Conservation (phyloP, 2,888 invertebrate genomes). For the Epirrhoe tristata region DNA sequence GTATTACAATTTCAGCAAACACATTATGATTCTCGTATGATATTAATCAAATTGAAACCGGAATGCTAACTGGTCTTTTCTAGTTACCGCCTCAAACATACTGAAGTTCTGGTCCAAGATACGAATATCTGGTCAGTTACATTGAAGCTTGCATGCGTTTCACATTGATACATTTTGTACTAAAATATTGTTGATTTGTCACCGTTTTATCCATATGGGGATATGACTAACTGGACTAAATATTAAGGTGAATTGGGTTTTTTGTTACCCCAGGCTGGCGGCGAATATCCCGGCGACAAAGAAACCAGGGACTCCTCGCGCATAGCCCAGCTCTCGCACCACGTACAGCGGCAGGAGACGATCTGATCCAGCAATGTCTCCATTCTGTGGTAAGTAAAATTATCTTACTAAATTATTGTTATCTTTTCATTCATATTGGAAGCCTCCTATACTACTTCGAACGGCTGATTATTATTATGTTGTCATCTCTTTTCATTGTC, state of each 20-base stretch:
- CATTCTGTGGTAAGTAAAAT: constrained; percentile 68
- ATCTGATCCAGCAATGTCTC: constrained; percentile 89
- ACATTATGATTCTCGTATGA: constrained; percentile 53
- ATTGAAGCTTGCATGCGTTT: constrained; percentile 51
- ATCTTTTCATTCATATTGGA: background rate
- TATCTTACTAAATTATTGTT: constrained; percentile 8
- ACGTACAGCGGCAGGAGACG: constrained; percentile 96
- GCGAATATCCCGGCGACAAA: constrained; percentile 98
- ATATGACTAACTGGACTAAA: background rate
- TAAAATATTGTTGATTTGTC: constrained; percentile 25
- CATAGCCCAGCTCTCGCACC: constrained; percentile 91
- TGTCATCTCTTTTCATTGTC: no score
- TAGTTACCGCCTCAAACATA: constrained; percentile 61
- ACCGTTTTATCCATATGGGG: background rate
- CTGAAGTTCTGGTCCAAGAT: constrained; percentile 44
- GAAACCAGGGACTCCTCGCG: constrained; percentile 94
- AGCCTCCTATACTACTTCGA: no score
- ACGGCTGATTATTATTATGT: no score
- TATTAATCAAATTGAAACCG: constrained; percentile 67
- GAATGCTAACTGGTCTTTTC: constrained; percentile 71
- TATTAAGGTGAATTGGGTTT: constrained; percentile 9
- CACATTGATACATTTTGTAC: constrained; percentile 42
- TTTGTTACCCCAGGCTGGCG: constrained; percentile 94
- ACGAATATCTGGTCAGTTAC: constrained; percentile 56
- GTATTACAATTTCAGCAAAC: constrained; percentile 27